Conservation (phyloP, 1,140 invertebrate species). For the Diorhabda sublineata region DNA sequence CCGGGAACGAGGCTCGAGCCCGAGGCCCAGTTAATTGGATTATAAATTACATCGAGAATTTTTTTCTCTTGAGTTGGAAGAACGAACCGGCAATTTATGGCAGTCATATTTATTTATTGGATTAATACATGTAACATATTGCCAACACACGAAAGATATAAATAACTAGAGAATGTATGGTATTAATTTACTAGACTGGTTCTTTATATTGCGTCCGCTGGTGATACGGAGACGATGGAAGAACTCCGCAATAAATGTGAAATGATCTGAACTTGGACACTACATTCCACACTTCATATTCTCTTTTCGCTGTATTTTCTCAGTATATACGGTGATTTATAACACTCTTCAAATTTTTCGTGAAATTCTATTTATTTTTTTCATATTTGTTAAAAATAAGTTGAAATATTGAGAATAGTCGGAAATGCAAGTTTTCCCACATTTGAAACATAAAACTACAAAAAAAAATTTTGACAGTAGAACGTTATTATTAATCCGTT, state of each 20-base stretch:
- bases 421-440: too few species aligned
- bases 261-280: neutral
- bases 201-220: slow-evolving; percentile 40
- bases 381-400: too few species aligned
- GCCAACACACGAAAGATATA: slow-evolving; percentile 48
- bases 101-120: slow-evolving; percentile 50
- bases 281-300: neutral
- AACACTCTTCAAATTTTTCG: too few species aligned
- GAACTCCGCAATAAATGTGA: slow-evolving; percentile 1
- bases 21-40: slow-evolving; percentile 42
- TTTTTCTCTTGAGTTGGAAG: slow-evolving; percentile 27
- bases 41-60: slow-evolving; percentile 44
- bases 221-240: slow-evolving; percentile 17
- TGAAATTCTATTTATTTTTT: too few species aligned
- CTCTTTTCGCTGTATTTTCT: neutral
- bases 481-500: too few species aligned
- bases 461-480: too few species aligned
- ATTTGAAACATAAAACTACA: too few species aligned
- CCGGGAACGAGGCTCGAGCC: neutral
- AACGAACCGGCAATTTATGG: slow-evolving; percentile 44
- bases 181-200: slow-evolving; percentile 47
- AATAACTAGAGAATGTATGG: slow-evolving; percentile 48
- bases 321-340: too few species aligned
- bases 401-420: too few species aligned
- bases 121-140: slow-evolving; percentile 50